Percentiles rank a stretch among this genome's conserved stretches.
These are phyloP conservation scores for Ennomos fuscantarius DNA, from an alignment of 2,888 invertebrate genomes.

Conservation along the genomic window DNA sequence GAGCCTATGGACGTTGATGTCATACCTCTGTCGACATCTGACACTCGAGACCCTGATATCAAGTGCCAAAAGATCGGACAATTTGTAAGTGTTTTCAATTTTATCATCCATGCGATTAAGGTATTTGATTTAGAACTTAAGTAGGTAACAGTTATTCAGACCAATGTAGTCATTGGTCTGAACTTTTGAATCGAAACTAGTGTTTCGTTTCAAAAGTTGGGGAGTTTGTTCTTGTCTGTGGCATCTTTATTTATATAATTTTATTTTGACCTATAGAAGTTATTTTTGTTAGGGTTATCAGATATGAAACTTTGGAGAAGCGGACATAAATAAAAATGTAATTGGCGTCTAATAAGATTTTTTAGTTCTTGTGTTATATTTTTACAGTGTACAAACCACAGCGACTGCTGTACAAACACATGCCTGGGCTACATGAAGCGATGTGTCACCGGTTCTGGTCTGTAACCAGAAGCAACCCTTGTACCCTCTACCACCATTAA, in stretches of 20 bases:
- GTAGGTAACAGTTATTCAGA: too few species aligned
- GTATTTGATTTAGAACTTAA: too few species aligned
- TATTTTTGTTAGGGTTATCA: too few species aligned
- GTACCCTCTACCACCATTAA: slow-evolving; percentile 19
- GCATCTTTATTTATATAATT: too few species aligned
- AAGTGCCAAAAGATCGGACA: slow-evolving; percentile 63
- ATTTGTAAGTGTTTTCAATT: slow-evolving; percentile 59
- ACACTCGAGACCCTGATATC: slow-evolving; percentile 5
- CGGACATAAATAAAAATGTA: background rate
- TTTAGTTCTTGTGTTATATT: slow-evolving; percentile 6
- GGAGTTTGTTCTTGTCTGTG: too few species aligned
- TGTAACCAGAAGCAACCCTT: slow-evolving; percentile 7
- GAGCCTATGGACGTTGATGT: slow-evolving; percentile 10
- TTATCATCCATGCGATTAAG: too few species aligned
- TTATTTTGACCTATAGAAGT: too few species aligned
- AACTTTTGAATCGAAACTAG: too few species aligned
- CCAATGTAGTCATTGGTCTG: too few species aligned
- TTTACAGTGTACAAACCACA: slow-evolving; percentile 62
- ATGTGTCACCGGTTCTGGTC: slow-evolving; percentile 58
- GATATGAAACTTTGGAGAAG: too few species aligned
- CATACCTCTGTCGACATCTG: background rate
- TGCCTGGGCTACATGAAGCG: slow-evolving; percentile 65
- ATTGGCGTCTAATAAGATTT: background rate
- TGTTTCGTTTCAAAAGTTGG: too few species aligned
- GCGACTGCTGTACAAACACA: slow-evolving; percentile 63